A percentile compares a stretch with the other conserved stretches of the same genome.
Conservation (phyloP, 2,113 vertebrate genomes). For the Emydura subglobosa region DNA sequence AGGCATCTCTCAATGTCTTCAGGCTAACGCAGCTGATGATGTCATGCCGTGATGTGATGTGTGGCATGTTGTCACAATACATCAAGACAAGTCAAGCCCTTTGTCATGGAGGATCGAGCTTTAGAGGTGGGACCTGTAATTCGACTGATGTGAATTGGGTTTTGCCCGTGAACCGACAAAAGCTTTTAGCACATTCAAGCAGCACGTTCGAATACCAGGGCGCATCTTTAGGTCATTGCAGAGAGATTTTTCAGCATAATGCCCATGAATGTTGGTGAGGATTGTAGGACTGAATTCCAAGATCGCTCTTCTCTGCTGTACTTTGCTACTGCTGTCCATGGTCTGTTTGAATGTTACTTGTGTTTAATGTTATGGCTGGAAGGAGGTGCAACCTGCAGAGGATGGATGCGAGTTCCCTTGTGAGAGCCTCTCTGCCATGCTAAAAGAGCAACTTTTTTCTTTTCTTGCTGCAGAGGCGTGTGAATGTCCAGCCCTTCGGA, state of each 20-base stretch:
- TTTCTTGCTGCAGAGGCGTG: constrained; percentile 47
- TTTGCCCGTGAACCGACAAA: background rate
- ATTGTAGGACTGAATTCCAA: background rate
- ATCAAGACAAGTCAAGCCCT: background rate
- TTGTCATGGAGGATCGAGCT: background rate
- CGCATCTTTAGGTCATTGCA: background rate
- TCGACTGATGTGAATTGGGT: background rate
- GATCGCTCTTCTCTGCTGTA: background rate
- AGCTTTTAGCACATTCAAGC: background rate
- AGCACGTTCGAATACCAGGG: background rate
- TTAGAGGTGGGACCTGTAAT: background rate
- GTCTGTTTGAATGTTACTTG: background rate
- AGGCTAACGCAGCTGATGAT: background rate
- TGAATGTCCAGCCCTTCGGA: constrained; percentile 42
- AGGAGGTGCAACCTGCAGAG: background rate
- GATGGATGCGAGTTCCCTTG: background rate
- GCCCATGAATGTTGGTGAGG: background rate
- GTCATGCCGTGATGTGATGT: background rate
- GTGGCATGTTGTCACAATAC: background rate
- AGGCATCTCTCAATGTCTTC: background rate
- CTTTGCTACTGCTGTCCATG: background rate
- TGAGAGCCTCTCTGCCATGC: background rate
- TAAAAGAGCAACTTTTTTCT: constrained; percentile 5
- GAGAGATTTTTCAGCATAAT: background rate
- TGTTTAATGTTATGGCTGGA: background rate